Base-by-base conservation (phyloP, 2,113 vertebrate species). In the Mirounga angustirostris region DNA sequence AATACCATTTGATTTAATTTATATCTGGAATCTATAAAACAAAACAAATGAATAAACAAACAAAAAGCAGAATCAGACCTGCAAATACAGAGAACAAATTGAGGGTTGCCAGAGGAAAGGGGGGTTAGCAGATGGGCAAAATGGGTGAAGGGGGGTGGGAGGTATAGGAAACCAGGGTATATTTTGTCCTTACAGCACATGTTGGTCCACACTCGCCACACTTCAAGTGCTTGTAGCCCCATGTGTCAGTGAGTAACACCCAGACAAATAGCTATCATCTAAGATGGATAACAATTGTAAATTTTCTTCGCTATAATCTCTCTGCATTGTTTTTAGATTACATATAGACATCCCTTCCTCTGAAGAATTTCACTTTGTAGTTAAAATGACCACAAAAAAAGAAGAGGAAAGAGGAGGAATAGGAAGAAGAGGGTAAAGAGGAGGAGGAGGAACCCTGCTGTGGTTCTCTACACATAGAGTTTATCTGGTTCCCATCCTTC, bases 391-490 rank as follows among this genome's bases (percentile, higher is more conserved):
- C 28, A 54, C 11, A 52, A 33, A 65, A 52, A 50, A 58, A 52
- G 14, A 82, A 16, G 12, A 40, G 2, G 30, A 71, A 46, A 22
- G n/a, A 78, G 22, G 5, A 36, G 5, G 21, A 80, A 26, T 7
- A 63, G 5, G 2, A 73, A 67, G 18, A 9, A 30, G 5, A 36
- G 11, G 16, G 18, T 33, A 4, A 7, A n/a, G 36, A 26, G 9
- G 1, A 24, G 0, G n/a, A 7, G 19, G 4, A 33, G 16, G 33
- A n/a, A 0, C 13, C 22, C 19, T 5, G 9, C 28, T 54, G 1
- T 36, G 26, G 21, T 79, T 91, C 33, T 74, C 28, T 84, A 15
- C 4, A 33, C 2, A 8, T 24, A 4, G 24, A 2, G 12, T 56
- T 52, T 19, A 13, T 43, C 22, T 73, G 16, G 1, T 59, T 59